Conservation (phyloP, 2,113 vertebrate genomes). For the Ivindomyrus marchei region DNA sequence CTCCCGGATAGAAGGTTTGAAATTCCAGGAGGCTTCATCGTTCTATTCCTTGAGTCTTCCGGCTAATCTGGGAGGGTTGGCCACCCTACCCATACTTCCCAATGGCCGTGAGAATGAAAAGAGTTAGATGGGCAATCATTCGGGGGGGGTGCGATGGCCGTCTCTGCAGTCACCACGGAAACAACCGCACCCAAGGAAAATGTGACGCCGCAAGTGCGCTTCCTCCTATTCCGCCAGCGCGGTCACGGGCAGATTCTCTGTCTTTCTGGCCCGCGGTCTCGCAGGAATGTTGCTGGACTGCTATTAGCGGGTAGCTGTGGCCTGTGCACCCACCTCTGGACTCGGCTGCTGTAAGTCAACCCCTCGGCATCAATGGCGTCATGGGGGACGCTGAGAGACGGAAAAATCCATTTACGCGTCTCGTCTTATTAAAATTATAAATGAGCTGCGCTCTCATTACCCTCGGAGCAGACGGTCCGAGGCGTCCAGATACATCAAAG, state of each 20-base stretch:
- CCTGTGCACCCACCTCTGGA: no score
- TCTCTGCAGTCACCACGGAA: background rate
- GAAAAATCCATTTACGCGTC: conserved; percentile 55
- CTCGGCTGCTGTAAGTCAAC: conserved; percentile 36
- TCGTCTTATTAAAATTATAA: conserved; percentile 50
- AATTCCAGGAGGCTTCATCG: background rate
- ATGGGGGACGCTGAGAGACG: conserved; percentile 43
- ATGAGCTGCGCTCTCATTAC: conserved; percentile 33
- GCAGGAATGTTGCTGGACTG: background rate
- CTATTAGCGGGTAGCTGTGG: background rate
- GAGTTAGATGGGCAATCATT: background rate
- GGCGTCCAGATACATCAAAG: conserved; percentile 43
- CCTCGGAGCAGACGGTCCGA: conserved; percentile 43
- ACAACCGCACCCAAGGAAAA: background rate
- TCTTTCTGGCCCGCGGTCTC: background rate
- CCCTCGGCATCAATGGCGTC: conserved; percentile 51
- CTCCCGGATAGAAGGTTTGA: background rate
- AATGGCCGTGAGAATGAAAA: background rate
- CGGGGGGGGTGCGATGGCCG: background rate
- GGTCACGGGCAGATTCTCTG: background rate
- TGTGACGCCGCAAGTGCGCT: background rate
- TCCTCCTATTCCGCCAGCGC: background rate
- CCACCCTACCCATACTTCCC: background rate
- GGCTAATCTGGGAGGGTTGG: background rate
- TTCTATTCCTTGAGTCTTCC: background rate